Base-by-base conservation (phyloP, 2,888 invertebrate genomes). In the Panopea generosa region DNA sequence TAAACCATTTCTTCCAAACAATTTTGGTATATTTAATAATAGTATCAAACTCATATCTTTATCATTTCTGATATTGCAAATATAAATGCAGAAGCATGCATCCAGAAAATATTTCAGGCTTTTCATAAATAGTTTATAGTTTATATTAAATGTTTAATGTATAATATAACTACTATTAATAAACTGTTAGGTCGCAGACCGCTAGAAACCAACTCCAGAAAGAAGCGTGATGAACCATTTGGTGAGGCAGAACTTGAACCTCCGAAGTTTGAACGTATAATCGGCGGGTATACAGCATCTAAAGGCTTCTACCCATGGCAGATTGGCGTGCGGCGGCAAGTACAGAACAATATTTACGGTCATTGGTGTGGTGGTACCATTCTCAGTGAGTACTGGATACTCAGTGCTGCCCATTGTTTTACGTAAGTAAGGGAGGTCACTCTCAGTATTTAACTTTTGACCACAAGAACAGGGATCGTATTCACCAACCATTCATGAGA, bases 351-450 rank as follows among this genome's bases (percentile, higher is more conserved):
- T 20, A 20, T 49, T 22, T 60, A 71, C 49, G 70, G 74, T 11
- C 89, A 89, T 61, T 86, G 82, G 80, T 91, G 91, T 84, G 91
- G 92, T 6, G 92, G 86, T 14, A 88, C 90, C 38, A 87, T 90
- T 27, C 59, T 90, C 43, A 83, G 81, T 77, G 84, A 88, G 52
- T 73, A 84, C 63, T 92, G 91, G 91, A 76, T 92, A 6, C 81
- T 92, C 33, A 89, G 87, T 67, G 92, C 92, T 22, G 91, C 91
- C 4, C 92, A 92, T 73, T 92, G 92, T 71, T 90, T 89, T 66
- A 57, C 38, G 85, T 84, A 57, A 67, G 68, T 70, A 11, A n/a
- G n/a, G n/a, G n/a, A n/a, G n/a, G n/a, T n/a, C n/a, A n/a, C n/a
- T 43, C n/a, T n/a, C 22, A 18, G 43, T 11, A 55, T 55, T 14